Evolutionary conservation across 2,797 vertebrate species (phyloP), one percentile per base, ranked within the genome.

Genomic region (Poecilia velifera): DNA sequence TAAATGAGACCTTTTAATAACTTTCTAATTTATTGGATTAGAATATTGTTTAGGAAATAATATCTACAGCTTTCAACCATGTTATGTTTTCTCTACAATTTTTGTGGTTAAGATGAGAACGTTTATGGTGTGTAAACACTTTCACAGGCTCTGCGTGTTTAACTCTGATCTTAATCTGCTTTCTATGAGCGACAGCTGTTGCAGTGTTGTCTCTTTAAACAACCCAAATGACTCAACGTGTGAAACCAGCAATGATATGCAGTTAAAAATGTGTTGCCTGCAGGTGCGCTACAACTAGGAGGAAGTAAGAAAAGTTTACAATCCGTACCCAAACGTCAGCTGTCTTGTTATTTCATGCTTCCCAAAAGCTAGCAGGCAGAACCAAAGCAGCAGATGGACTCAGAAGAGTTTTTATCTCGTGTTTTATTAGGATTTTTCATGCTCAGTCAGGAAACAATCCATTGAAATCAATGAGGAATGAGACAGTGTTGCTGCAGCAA

Each of bases 391-490:
- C 74, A 84, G 20, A 53, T 73, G 0, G 76, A 92, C 76, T 73
- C 86, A 53, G 18, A 70, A 7, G n/a, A 74, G n/a, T 59, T 79
- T 87, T 51, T 49, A 66, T 76, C 72, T 83, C 39, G 13, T 62
- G 73, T 88, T 93, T 87, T 88, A 89, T 90, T 90, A 20, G 79
- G 55, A 76, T 71, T 45, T 80, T 79, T 71, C 79, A 89, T 82
- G 80, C 74, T 88, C 70, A 68, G 73, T 83, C 84, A 76, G 73
- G 87, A 89, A 90, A 90, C 78, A 84, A 86, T 84, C 45, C 82
- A 57, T 72, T 82, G 12, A 92, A 86, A 43, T 82, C 0, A 87
- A 88, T 80, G 45, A 82, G 74, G 81, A 88, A 84, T 36, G 85
- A 85, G 57, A 88, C 76, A 55, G 45, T 66, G 49, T 72, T 55